Conservation (phyloP, 2,113 vertebrate species). For the Equus quagga region DNA sequence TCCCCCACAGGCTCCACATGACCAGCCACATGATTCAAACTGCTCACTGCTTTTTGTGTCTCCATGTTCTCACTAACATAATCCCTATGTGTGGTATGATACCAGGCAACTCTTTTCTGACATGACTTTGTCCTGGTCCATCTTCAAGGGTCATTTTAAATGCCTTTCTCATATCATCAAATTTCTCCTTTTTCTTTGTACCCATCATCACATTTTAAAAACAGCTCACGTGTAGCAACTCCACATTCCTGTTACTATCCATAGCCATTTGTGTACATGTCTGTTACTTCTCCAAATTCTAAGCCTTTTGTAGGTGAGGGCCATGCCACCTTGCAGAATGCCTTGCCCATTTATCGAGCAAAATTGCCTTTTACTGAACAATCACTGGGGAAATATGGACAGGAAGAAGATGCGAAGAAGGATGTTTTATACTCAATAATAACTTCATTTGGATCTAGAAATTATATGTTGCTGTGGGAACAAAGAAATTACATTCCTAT, state of each 20-base stretch:
- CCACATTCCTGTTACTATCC: neutral
- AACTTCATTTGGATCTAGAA: neutral
- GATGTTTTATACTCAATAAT: neutral
- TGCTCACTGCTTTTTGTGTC: neutral
- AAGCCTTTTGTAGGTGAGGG: neutral
- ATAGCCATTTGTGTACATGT: neutral
- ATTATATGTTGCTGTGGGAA: constrained; percentile 23
- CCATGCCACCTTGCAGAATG: neutral
- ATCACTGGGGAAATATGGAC: neutral
- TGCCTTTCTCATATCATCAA: neutral
- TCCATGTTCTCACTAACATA: neutral
- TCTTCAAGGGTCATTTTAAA: neutral
- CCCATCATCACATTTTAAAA: neutral
- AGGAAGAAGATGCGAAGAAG: neutral
- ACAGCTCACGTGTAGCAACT: neutral
- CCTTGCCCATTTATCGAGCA: neutral
- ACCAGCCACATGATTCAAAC: neutral
- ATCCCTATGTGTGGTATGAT: neutral
- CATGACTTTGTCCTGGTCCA: neutral
- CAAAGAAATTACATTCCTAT: neutral
- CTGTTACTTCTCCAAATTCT: neutral
- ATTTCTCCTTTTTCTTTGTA: neutral
- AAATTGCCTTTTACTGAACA: neutral
- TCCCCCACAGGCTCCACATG: neutral
- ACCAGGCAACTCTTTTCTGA: neutral